A percentile compares a stretch with the other conserved stretches of the same genome.
Conservation (phyloP, 2,797 vertebrate genomes). For the Peromyscus melanophrys region DNA sequence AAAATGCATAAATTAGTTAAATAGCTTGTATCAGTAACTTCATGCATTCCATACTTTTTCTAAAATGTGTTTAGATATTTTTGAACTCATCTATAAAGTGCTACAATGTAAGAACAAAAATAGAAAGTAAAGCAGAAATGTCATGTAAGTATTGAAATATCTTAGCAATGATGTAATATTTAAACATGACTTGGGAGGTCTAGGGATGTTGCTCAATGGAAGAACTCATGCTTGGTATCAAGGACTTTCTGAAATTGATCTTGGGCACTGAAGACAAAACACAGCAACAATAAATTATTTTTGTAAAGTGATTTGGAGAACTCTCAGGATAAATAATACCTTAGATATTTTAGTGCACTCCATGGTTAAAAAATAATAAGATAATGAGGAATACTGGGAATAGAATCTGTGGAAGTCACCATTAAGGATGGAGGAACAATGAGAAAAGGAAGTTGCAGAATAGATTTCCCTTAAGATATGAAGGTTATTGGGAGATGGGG, state of each 20-base stretch:
- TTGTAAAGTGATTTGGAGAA: background rate
- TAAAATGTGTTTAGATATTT: background rate
- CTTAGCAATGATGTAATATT: background rate
- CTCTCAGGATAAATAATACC: background rate
- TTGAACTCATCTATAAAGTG: background rate
- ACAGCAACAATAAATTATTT: background rate
- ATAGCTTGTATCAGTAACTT: background rate
- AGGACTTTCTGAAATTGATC: background rate
- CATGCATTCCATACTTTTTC: accelerated
- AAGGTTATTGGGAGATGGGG: background rate
- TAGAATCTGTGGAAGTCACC: background rate
- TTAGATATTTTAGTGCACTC: background rate
- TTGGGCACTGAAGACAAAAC: background rate
- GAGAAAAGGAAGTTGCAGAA: background rate
- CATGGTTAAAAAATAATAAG: background rate
- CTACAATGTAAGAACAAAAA: background rate
- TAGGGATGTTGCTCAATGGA: background rate
- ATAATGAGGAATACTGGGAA: background rate
- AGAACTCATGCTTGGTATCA: background rate
- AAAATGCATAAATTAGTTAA: background rate
- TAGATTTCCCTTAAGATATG: background rate
- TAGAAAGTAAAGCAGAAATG: background rate
- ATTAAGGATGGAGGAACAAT: background rate
- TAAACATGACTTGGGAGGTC: background rate
- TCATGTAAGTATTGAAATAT: background rate